Evolutionary conservation across 92 coral and sea anemone genomes (phyloP), one percentile per base, ranked within the genome.

Genomic region (Palythoa grandiflora): DNA sequence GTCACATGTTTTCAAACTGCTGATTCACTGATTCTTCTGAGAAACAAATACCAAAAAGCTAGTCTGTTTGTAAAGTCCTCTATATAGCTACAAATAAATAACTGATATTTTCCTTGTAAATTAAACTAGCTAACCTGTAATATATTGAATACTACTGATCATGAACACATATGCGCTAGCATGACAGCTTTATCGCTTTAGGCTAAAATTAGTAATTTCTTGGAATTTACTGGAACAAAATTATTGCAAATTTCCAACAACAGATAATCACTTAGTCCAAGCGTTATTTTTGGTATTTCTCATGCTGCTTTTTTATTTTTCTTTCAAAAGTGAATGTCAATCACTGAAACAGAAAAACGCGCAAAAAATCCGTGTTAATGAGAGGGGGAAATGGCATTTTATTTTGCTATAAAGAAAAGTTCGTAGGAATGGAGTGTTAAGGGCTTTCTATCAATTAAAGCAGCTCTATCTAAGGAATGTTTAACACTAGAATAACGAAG

Each of bases 161-260:
- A 35, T 12, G 4, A 28, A 70, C 36, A 35, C 44, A 36, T 15
- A 36, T 9, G 8, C 9, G 44, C 15, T 70, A 47, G 61, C 9
- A 38, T 40, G 38, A 80, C 59, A 65, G 2, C 12, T 61, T 19
- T 40, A 38, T 57, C 63, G 75, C 75, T 66, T n/a, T 4, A 19
- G 75, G 16, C 28, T 48, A 37, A 5, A 57, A 60, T 61, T 3
- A 10, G 28, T 1, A 65, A 81, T 20, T 66, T 81, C 86, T 81
- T 63, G 86, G 86, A 81, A 81, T 81, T 66, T 81, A 39, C 86
- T 39, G 57, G 86, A 65, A 48, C 80, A 65, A 80, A 80, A 44
- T 44, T 15, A 44, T 80, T 19, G 55, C 36, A 79, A 79, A 37
- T 38, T 79, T 14, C 20, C 36, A 4, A 47, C 20, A 80, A 65